phyloP scores from a whole-genome alignment of 2,113 vertebrate genomes.

The Garra rufa region DNA sequence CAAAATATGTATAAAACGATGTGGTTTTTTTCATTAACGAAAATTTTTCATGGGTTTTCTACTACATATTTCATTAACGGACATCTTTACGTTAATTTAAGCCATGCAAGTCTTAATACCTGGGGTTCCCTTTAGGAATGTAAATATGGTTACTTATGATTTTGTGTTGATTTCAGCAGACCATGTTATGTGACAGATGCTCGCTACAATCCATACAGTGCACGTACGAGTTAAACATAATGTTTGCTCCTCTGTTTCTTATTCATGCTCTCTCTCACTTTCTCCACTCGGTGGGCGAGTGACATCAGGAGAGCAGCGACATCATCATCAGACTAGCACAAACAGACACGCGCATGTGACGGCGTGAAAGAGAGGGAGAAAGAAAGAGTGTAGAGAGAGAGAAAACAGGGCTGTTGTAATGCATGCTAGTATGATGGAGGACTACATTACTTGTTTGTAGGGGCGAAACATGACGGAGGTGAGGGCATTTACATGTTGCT shows the following conservation, averaged over 20 bases:
- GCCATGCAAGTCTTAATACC: too few relatives aligned
- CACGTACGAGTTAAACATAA: neutral
- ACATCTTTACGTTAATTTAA: too few relatives aligned
- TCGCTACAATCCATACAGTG: neutral
- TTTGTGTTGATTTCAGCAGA: neutral
- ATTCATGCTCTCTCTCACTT: conserved; percentile 29
- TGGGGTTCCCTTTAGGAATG: neutral
- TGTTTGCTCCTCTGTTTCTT: conserved; percentile 14
- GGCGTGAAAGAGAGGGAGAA: conserved; percentile 32
- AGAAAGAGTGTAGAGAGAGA: conserved; percentile 20
- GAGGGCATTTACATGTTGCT: conserved; percentile 13
- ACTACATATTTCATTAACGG: too few relatives aligned
- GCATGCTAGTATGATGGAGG: conserved; percentile 42
- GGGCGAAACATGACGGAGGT: conserved; percentile 43
- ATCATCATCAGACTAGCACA: conserved; percentile 57
- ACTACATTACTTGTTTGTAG: conserved; percentile 49
- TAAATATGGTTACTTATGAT: too few relatives aligned
- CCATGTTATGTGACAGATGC: neutral
- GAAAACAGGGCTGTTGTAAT: conserved; percentile 30
- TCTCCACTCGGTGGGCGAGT: conserved; percentile 40
- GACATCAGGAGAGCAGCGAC: conserved; percentile 44
- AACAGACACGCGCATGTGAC: conserved; percentile 57
- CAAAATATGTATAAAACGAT: too few relatives aligned
- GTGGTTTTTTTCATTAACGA: too few relatives aligned
- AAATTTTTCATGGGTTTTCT: too few relatives aligned